A percentile compares a stretch with the other conserved stretches of the same genome.
Evolutionary conservation across 2,797 vertebrate genomes (phyloP).

Genomic region (Melanotaenia nigrans): DNA sequence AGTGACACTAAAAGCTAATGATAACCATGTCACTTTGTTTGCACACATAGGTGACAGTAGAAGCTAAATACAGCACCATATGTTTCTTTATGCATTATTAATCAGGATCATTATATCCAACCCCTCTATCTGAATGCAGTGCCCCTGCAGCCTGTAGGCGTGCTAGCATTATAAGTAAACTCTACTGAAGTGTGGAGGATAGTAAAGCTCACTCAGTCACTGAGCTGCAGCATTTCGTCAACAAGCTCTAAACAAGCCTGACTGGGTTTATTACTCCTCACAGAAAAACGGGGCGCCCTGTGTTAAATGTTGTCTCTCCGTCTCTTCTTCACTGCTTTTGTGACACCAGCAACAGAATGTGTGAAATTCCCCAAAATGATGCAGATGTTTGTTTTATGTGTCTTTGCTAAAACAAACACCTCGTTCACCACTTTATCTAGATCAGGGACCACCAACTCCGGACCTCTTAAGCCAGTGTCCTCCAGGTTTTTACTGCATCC

Average conservation of each 20-base stretch:
- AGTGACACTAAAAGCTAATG: not conserved
- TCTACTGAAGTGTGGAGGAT: conserved; percentile 5
- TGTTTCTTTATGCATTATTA: conserved; percentile 61
- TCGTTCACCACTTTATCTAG: conserved; percentile 14
- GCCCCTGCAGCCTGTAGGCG: conserved; percentile 21
- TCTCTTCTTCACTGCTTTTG: conserved; percentile 6
- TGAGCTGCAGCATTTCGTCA: conserved; percentile 5
- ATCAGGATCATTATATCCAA: conserved; percentile 36
- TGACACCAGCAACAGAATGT: conserved; percentile 40
- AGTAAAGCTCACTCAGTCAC: conserved; percentile 13
- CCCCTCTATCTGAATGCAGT: not conserved
- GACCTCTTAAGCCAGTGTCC: no score
- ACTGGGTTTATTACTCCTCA: conserved; percentile 25
- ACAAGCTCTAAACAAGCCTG: conserved; percentile 9
- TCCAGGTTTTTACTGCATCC: no score
- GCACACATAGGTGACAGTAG: conserved; percentile 27
- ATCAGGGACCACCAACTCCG: no score
- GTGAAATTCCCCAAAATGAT: not conserved
- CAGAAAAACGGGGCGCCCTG: conserved; percentile 35
- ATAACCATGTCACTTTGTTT: conserved; percentile 12
- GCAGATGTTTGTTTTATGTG: not conserved
- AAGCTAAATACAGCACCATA: conserved; percentile 41
- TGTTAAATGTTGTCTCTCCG: conserved; percentile 2
- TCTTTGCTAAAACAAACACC: conserved; percentile 9
- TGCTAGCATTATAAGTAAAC: not conserved